phyloP scores from a whole-genome alignment of 2,797 vertebrate species.

The Rhinoraja longicauda region DNA sequence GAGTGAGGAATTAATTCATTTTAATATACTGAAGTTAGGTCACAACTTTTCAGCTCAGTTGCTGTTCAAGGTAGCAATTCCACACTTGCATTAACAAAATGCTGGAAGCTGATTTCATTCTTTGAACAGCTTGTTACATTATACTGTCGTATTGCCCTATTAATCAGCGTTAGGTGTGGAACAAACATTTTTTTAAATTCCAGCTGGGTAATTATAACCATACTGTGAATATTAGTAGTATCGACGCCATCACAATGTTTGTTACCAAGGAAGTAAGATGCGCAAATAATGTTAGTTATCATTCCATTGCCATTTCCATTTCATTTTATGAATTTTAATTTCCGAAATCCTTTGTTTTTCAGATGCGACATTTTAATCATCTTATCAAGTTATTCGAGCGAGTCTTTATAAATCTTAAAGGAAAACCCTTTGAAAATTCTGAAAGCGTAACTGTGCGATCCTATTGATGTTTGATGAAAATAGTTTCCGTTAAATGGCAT shows the following conservation, averaged over 20 bases:
- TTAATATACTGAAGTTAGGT: neutral
- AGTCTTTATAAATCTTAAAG: neutral
- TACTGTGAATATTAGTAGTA: neutral
- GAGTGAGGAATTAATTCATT: neutral
- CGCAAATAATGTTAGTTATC: neutral
- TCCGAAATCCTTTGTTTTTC: neutral
- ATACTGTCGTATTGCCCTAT: neutral
- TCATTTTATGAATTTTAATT: neutral
- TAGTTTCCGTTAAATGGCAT: neutral
- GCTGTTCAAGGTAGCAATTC: neutral
- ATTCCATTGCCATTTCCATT: neutral
- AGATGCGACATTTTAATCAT: neutral
- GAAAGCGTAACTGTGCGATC: neutral
- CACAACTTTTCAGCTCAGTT: slow-evolving; percentile 3
- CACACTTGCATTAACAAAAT: neutral
- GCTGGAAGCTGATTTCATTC: neutral
- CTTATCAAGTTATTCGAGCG: neutral
- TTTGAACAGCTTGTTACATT: neutral
- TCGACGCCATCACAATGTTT: neutral
- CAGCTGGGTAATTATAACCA: neutral
- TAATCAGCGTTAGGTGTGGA: neutral
- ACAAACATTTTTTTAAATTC: neutral
- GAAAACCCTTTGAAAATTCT: neutral
- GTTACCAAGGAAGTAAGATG: neutral
- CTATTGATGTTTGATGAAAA: slow-evolving; percentile 14